Evolutionary conservation across 2,113 vertebrate genomes (phyloP).

Genomic region (Megaceryle maxima): DNA sequence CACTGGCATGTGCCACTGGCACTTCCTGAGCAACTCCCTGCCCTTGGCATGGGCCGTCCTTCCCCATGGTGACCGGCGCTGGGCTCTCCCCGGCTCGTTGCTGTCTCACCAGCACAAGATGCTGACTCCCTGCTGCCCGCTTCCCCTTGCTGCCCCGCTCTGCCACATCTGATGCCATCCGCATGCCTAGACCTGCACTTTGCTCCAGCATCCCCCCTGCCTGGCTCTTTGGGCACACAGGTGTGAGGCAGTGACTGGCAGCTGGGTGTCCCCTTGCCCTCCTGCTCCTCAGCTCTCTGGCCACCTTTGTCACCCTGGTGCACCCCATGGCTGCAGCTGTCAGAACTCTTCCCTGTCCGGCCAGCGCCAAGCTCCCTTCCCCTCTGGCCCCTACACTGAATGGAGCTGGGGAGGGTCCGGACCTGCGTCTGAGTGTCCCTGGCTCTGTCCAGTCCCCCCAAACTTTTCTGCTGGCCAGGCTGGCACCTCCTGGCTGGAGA

Average conservation of each 20-base stretch:
- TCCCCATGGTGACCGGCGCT: rapidly evolving
- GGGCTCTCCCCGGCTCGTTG: rapidly evolving
- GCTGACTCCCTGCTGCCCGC: background rate
- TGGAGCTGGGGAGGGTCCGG: rapidly evolving
- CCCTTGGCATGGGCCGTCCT: background rate
- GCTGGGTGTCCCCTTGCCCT: background rate
- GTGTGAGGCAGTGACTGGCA: background rate
- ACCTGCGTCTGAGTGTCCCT: background rate
- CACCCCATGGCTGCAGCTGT: background rate
- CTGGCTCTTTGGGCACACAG: background rate
- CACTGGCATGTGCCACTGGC: rapidly evolving
- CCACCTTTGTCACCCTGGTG: background rate
- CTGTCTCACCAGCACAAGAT: slow-evolving; percentile 41
- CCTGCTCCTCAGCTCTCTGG: background rate
- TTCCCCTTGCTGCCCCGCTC: background rate
- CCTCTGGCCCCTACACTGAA: background rate
- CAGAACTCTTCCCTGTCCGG: background rate
- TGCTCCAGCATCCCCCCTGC: rapidly evolving
- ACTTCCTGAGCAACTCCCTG: background rate
- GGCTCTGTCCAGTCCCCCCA: background rate
- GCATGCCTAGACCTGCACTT: background rate
- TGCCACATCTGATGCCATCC: background rate
- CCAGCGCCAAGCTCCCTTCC: background rate
- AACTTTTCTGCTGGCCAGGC: too few species aligned
- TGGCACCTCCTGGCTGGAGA: background rate